A percentile compares a stretch with the other conserved stretches of the same genome.
These are phyloP conservation scores for Heptranchias perlo DNA, from an alignment of 2,113 vertebrate genomes.

Conservation along the genomic window DNA sequence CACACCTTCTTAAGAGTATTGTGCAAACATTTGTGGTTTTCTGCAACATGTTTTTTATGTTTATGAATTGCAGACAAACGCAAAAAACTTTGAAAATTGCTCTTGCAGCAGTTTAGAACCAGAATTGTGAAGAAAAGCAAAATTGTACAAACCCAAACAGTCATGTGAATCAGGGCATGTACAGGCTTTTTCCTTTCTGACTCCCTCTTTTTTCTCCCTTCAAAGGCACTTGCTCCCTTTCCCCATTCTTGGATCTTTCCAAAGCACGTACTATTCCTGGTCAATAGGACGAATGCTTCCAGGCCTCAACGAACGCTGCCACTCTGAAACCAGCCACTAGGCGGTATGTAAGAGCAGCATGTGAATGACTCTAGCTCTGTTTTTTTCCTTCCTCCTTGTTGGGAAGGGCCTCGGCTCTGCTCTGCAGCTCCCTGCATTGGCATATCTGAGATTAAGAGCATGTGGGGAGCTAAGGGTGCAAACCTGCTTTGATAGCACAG, in stretches of 20 bases:
- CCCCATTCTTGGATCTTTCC: neutral
- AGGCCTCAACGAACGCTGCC: neutral
- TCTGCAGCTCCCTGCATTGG: neutral
- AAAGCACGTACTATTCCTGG: neutral
- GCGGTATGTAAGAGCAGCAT: neutral
- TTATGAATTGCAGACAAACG: slow-evolving; percentile 25
- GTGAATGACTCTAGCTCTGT: neutral
- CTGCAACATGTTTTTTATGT: slow-evolving; percentile 14
- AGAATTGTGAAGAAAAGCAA: neutral
- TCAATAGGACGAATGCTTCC: neutral
- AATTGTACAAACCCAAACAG: neutral
- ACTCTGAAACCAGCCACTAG: slow-evolving; percentile 8
- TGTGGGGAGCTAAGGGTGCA: neutral
- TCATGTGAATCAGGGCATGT: neutral
- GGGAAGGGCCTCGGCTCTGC: neutral
- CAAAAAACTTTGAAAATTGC: neutral
- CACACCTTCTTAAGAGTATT: neutral
- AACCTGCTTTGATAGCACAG: neutral
- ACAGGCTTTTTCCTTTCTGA: neutral
- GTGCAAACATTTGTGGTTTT: slow-evolving; percentile 26
- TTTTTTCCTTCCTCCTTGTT: neutral
- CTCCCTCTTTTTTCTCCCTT: neutral
- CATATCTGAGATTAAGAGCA: neutral
- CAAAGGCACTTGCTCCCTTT: neutral
- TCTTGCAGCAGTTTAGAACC: slow-evolving; percentile 19